phyloP scores from a whole-genome alignment of 2,113 vertebrate genomes.

The Psephotus haematonotus region DNA sequence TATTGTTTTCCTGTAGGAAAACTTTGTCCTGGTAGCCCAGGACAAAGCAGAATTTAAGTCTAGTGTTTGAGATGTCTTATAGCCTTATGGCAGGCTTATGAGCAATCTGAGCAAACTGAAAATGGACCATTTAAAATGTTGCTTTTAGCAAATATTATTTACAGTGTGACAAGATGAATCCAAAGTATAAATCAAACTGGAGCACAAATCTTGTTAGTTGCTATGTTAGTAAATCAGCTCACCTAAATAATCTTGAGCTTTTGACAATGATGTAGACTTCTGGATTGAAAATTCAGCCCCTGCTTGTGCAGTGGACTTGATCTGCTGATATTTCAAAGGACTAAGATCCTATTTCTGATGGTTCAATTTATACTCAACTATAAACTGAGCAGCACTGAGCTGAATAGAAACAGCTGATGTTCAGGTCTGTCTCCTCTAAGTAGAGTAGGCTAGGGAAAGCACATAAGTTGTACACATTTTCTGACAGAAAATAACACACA shows the following conservation, averaged over 20 bases:
- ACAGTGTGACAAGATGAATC: slow-evolving; percentile 41
- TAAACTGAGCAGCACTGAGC: slow-evolving; percentile 69
- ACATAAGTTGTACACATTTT: not conserved
- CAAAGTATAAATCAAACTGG: slow-evolving; percentile 47
- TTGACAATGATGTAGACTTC: slow-evolving; percentile 44
- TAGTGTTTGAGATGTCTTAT: not conserved
- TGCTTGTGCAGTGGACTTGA: slow-evolving; percentile 59
- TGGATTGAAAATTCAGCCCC: slow-evolving; percentile 56
- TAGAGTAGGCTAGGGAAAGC: not conserved
- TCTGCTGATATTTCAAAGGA: slow-evolving; percentile 73
- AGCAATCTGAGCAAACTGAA: not conserved
- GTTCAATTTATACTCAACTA: slow-evolving; percentile 61
- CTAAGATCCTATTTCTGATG: slow-evolving; percentile 67
- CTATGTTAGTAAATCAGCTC: slow-evolving; percentile 67
- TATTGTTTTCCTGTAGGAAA: not conserved
- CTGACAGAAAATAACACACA: slow-evolving; percentile 10
- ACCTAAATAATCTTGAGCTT: slow-evolving; percentile 66
- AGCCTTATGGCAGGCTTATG: not conserved
- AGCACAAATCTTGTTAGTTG: slow-evolving; percentile 63
- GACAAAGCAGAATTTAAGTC: not conserved
- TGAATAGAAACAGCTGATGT: slow-evolving; percentile 53
- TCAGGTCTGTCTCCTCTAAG: slow-evolving; percentile 40
- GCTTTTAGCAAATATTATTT: slow-evolving; percentile 55
- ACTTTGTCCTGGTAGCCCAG: not conserved
- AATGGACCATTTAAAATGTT: slow-evolving; percentile 38